Evolutionary conservation across 2,797 vertebrate species (phyloP).

Genomic region (Apogon talboti): DNA sequence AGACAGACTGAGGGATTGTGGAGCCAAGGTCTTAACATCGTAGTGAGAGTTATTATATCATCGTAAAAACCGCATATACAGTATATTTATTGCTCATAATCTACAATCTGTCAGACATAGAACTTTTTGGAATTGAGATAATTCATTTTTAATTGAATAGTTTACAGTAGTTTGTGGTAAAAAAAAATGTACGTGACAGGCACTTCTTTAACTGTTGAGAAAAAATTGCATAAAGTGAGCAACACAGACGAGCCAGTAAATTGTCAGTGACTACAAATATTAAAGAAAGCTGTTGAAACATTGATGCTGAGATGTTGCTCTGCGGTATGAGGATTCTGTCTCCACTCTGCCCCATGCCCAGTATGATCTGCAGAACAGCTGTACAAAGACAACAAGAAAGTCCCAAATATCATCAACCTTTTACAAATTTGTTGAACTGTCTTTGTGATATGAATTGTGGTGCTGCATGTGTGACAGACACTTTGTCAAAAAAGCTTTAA

Average conservation of each 20-base stretch:
- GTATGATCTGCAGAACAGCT: neutral
- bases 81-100: too few species aligned
- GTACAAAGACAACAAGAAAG: neutral
- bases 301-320: neutral
- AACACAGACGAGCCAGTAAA: neutral
- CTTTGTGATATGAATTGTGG: slow-evolving; percentile 8
- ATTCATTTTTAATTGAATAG: neutral
- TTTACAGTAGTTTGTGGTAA: neutral
- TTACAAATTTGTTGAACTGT: slow-evolving; percentile 7
- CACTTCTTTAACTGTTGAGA: neutral
- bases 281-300: neutral
- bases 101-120: too few species aligned
- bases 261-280: neutral
- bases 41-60: too few species aligned
- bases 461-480: slow-evolving; percentile 7
- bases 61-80: too few species aligned
- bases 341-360: neutral
- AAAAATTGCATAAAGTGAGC: neutral
- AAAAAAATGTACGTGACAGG: neutral
- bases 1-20: neutral
- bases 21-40: slow-evolving; percentile 7
- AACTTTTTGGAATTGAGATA: neutral
- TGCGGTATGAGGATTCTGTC: neutral
- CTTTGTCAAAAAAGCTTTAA: slow-evolving; percentile 22
- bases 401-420: neutral